Evolutionary conservation across 2,113 vertebrate species (phyloP).

Genomic region (Notothenia coriiceps): DNA sequence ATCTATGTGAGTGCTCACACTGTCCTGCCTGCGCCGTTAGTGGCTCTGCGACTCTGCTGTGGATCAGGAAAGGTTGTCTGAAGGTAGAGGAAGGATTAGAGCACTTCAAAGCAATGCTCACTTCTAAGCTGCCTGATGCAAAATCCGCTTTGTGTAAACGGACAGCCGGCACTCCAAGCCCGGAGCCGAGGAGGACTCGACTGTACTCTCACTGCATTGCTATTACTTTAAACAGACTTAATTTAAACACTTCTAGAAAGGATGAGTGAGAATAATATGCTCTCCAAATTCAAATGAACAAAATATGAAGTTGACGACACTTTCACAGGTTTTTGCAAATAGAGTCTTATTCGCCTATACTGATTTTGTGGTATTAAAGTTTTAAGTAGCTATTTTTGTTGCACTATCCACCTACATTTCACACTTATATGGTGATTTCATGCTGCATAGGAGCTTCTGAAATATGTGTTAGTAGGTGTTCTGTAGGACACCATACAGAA

Average conservation of each 20-base stretch:
- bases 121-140: constrained; percentile 81
- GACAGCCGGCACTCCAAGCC: constrained; percentile 65
- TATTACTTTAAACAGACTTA: constrained; percentile 42
- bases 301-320: background rate
- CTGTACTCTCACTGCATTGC: constrained; percentile 41
- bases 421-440: background rate
- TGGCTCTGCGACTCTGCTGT: constrained; percentile 52
- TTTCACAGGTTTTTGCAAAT: background rate
- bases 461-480: background rate
- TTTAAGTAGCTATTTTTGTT: background rate
- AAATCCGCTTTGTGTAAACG: constrained; percentile 81
- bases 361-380: background rate
- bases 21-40: constrained; percentile 37
- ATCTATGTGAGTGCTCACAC: constrained; percentile 21
- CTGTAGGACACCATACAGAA: background rate
- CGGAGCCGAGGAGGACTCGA: constrained; percentile 47
- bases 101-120: constrained; percentile 81
- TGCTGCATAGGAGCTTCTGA: background rate
- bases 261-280: background rate
- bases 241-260: constrained; percentile 19
- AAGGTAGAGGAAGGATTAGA: constrained; percentile 83
- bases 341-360: background rate
- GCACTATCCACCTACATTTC: background rate
- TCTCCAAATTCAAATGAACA: constrained; percentile 5
- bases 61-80: constrained; percentile 79